A percentile compares a stretch with the other conserved stretches of the same genome.
These are phyloP conservation scores for Xestia rhomboidea DNA, from an alignment of 2,888 invertebrate species.

Conservation along the genomic window DNA sequence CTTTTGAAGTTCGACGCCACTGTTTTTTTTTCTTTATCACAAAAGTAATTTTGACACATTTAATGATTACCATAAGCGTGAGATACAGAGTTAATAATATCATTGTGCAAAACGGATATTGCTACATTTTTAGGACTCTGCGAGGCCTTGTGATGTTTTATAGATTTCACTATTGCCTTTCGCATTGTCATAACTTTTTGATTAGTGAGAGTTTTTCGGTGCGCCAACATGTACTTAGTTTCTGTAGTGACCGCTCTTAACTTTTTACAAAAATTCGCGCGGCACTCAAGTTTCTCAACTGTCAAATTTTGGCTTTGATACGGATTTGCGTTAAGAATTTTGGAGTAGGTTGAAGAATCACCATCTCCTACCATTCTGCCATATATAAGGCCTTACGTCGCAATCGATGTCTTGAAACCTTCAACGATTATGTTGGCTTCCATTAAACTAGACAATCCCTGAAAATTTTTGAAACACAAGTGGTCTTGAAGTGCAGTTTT, in stretches of 20 bases:
- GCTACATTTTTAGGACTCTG: constrained; percentile 14
- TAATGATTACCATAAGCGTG: constrained; percentile 5
- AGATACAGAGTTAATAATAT: not conserved
- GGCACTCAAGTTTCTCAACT: constrained; percentile 9
- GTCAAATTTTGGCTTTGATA: constrained; percentile 8
- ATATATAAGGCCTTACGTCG: constrained; percentile 10
- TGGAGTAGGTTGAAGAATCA: not conserved
- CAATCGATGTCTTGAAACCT: constrained; percentile 10
- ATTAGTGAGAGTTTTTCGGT: constrained; percentile 8
- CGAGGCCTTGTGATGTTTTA: constrained; percentile 14
- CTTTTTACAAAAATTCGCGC: constrained; percentile 7
- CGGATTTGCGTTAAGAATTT: constrained; percentile 2
- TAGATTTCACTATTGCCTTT: constrained; percentile 19
- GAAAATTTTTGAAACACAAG: constrained; percentile 1
- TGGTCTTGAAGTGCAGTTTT: constrained; percentile 1
- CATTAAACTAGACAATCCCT: constrained; percentile 6
- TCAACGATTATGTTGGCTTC: not conserved
- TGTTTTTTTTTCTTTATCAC: constrained; percentile 9
- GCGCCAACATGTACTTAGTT: not conserved
- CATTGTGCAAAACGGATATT: not conserved
- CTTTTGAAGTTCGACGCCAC: not conserved
- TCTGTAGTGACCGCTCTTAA: not conserved
- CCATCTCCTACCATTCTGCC: constrained; percentile 10
- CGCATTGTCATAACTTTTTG: constrained; percentile 16
- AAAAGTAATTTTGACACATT: constrained; percentile 19